Evolutionary conservation across 2,113 vertebrate species (phyloP), one percentile per base, ranked within the genome.

Genomic region (Egretta garzetta): DNA sequence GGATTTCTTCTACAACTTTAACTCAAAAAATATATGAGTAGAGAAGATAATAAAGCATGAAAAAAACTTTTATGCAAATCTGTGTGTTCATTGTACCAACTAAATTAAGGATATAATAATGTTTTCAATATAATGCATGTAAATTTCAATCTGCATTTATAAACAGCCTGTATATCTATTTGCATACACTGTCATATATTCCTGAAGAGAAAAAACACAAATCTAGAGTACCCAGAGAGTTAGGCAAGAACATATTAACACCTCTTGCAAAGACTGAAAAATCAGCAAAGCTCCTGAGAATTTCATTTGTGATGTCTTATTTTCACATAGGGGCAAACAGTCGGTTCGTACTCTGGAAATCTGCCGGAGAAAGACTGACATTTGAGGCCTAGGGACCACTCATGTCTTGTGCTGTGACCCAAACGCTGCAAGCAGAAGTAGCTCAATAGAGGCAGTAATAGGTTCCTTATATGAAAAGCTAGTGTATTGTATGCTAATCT

Each of bases 21-120:
- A 35, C 30, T 49, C 55, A 59, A 81, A 47, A n/a, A 9, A 20
- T 1, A 4, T 0, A 1, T 33, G n/a, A 47, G 56, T 1, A 24
- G 32, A 6, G 28, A 30, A 26, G 43, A 15, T 10, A 20, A 27
- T 24, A 9, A 32, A 88, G 41, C 19, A 30, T 0, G 8, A 86
- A 76, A 59, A 64, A 30, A 21, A 0, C 45, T 52, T 33, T 49
- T 5, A 43, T 14, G 12, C 56, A 79, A 14, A 62, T 1, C 26
- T 63, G 56, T 28, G 56, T 17, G 4, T 11, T 35, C 41, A 11
- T 16, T 23, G 30, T 4, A 8, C 1, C 45, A 74, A 47, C 33
- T 75, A 14, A 66, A 67, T 26, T 14, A 24, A 26, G 5, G 62
- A 33, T 11, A 7, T 9, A 30, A n/a, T 10, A 18, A 35, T 30